Conservation (phyloP, 2,113 vertebrate genomes). For the Takifugu flavidus region DNA sequence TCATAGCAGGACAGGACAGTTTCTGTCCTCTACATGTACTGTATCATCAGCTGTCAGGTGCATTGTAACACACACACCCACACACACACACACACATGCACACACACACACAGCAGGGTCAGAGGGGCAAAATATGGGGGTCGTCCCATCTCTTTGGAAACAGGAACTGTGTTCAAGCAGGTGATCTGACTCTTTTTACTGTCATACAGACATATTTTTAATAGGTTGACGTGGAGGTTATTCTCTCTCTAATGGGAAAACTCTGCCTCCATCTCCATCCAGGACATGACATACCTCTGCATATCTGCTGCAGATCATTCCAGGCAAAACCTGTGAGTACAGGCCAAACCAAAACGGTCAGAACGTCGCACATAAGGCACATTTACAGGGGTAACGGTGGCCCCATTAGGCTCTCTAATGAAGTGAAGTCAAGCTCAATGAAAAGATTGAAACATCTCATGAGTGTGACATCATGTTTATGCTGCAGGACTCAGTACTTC, state of each 20-base stretch:
- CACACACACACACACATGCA: slow-evolving; percentile 5
- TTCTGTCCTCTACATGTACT: slow-evolving; percentile 52
- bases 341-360: neutral
- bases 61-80: slow-evolving; percentile 22
- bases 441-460: no score
- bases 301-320: slow-evolving; percentile 80
- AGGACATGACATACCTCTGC: slow-evolving; percentile 89
- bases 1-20: slow-evolving; percentile 64
- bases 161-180: slow-evolving; percentile 34
- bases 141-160: slow-evolving; percentile 14
- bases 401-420: no score
- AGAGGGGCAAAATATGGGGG: slow-evolving; percentile 32
- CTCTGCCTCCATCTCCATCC: slow-evolving; percentile 2
- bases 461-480: neutral
- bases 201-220: no score
- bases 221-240: neutral
- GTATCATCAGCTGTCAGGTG: slow-evolving; percentile 68
- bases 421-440: no score
- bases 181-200: no score
- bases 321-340: slow-evolving; percentile 88
- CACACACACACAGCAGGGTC: slow-evolving; percentile 12
- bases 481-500: slow-evolving; percentile 83
- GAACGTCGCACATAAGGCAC: neutral
- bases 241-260: neutral
- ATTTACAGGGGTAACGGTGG: neutral